phyloP scores from a whole-genome alignment of 2,888 invertebrate genomes.

The Melangyna quadrimaculata region DNA sequence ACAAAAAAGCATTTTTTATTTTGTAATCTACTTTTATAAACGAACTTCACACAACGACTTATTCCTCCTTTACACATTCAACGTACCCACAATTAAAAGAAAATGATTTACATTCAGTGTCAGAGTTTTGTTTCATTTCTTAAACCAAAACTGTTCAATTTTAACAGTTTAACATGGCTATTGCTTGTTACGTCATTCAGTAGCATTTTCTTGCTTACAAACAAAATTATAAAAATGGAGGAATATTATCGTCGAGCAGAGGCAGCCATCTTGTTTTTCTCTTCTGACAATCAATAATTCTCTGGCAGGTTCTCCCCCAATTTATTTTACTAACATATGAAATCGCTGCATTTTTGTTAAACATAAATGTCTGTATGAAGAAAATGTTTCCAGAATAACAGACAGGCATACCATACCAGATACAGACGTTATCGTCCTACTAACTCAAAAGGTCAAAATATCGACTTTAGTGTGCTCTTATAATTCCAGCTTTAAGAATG shows the following conservation, averaged over 20 bases:
- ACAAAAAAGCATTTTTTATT: not conserved
- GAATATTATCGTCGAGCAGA: not conserved
- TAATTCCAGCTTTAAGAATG: not conserved
- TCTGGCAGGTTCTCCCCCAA: not conserved
- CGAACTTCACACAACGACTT: not conserved
- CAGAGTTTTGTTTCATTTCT: not conserved
- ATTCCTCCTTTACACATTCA: not conserved
- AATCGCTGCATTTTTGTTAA: not conserved
- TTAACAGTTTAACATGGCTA: not conserved
- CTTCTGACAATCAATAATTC: not conserved
- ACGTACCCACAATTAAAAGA: not conserved
- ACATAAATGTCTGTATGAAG: not conserved
- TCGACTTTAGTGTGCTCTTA: not conserved
- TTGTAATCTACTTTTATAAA: not conserved
- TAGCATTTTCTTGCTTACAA: not conserved
- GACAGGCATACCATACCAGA: not conserved
- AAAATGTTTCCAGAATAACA: not conserved
- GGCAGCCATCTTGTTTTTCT: not conserved
- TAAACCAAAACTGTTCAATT: not conserved
- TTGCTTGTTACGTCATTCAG: not conserved
- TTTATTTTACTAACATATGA: not conserved
- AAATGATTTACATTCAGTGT: not conserved
- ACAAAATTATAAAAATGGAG: not conserved
- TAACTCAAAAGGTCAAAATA: not conserved
- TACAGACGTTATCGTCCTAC: not conserved